A percentile compares a stretch with the other conserved stretches of the same genome.
These are phyloP conservation scores for Xyrichtys novacula DNA, from an alignment of 2,797 vertebrate species.

Conservation along the genomic window DNA sequence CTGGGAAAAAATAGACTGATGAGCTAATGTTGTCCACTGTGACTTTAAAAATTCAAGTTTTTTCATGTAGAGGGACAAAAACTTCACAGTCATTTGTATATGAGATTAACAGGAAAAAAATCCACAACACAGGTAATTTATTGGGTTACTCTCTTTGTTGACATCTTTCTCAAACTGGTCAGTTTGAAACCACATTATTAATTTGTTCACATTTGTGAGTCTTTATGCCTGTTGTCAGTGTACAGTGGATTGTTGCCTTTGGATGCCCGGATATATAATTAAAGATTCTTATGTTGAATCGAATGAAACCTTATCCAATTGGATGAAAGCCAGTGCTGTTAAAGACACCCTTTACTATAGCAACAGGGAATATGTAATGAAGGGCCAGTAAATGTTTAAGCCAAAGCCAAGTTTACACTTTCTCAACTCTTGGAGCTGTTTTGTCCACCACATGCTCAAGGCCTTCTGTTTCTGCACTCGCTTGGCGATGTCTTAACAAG, in stretches of 20 bases:
- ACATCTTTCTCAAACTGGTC: too few species aligned
- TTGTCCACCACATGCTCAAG: conserved; percentile 12
- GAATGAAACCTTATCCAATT: conserved; percentile 7
- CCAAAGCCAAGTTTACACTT: conserved; percentile 13
- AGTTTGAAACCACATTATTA: too few species aligned
- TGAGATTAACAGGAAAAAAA: too few species aligned
- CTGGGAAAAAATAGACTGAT: too few species aligned
- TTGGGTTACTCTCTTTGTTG: too few species aligned
- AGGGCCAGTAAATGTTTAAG: conserved; percentile 29
- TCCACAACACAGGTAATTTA: too few species aligned
- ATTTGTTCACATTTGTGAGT: background rate
- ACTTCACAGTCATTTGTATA: too few species aligned
- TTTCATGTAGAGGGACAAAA: too few species aligned
- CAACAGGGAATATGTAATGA: conserved; percentile 29
- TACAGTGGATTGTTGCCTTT: background rate
- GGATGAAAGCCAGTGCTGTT: conserved; percentile 6
- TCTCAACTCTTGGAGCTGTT: conserved; percentile 15
- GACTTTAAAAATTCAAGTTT: too few species aligned
- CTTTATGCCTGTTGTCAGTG: background rate
- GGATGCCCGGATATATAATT: conserved; percentile 17
- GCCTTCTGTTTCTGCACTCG: conserved; percentile 36
- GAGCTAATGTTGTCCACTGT: too few species aligned
- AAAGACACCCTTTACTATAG: conserved; percentile 15
- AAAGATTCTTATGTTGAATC: conserved; percentile 15
- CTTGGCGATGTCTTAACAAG: conserved; percentile 53